phyloP scores from a whole-genome alignment of 1,140 invertebrate genomes.

The Antheraea pernyi region DNA sequence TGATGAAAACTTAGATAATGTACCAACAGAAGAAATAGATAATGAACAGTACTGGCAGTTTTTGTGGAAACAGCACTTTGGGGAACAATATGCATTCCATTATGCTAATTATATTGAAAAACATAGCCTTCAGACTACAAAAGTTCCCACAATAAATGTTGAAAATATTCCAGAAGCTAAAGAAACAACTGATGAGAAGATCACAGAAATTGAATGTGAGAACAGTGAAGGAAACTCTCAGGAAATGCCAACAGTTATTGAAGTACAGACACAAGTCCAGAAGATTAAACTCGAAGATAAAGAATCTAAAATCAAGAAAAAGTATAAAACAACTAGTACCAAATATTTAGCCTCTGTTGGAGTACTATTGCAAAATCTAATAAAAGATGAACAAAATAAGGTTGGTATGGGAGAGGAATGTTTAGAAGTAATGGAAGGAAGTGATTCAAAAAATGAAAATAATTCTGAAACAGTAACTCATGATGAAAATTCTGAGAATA shows the following conservation, averaged over 20 bases:
- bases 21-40: conserved; percentile 73
- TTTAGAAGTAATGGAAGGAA: conserved; percentile 27
- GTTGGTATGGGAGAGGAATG: conserved; percentile 10
- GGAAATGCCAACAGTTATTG: conserved; percentile 71
- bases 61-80: conserved; percentile 89
- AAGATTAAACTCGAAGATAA: conserved; percentile 54
- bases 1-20: conserved; percentile 78
- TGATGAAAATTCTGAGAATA: conserved; percentile 35
- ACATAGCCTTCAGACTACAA: conserved; percentile 47
- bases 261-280: conserved; percentile 55
- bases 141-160: conserved; percentile 33
- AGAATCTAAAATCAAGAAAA: conserved; percentile 40
- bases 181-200: conserved; percentile 42
- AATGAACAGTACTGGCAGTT: conserved; percentile 85
- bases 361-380: conserved; percentile 53
- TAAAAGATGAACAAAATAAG: conserved; percentile 54
- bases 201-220: conserved; percentile 57
- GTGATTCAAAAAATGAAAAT: conserved; percentile 11
- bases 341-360: conserved; percentile 53
- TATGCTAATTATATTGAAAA: conserved; percentile 81
- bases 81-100: conserved; percentile 84
- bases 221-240: conserved; percentile 73
- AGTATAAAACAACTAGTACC: conserved; percentile 45
- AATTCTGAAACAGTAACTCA: conserved; percentile 15
- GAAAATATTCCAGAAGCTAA: conserved; percentile 28